phyloP scores from a whole-genome alignment of 37 sponge, comb jelly and placozoan species.

The Beroe ovata region DNA sequence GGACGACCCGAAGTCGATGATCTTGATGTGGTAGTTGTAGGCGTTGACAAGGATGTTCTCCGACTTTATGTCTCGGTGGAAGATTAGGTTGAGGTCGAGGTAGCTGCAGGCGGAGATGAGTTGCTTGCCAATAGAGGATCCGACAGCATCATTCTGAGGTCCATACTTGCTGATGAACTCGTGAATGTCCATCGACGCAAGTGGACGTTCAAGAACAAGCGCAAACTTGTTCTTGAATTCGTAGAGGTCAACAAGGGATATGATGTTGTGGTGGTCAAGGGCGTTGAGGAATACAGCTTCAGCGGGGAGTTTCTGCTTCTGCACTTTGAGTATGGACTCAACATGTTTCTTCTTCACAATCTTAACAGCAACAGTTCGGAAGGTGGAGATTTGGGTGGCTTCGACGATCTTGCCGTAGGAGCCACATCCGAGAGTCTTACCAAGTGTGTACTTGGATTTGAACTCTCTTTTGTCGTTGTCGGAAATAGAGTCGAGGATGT shows the following conservation, averaged over 20 bases:
- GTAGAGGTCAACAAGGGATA: slow-evolving; percentile 52
- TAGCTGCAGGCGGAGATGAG: slow-evolving; percentile 23
- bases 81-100: slow-evolving; percentile 63
- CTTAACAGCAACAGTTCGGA: slow-evolving; percentile 58
- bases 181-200: slow-evolving; percentile 15
- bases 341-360: slow-evolving; percentile 40
- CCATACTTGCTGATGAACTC: slow-evolving; percentile 13
- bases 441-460: slow-evolving; percentile 52
- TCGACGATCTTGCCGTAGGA: slow-evolving; percentile 60
- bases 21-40: slow-evolving; percentile 41
- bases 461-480: background rate
- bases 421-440: slow-evolving; percentile 5
- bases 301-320: slow-evolving; percentile 54
- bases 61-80: slow-evolving; percentile 60
- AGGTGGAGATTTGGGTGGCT: slow-evolving; percentile 44
- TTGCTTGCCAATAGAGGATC: slow-evolving; percentile 2
- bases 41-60: slow-evolving; percentile 62
- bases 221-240: slow-evolving; percentile 51
- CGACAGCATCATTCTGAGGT: slow-evolving; percentile 46
- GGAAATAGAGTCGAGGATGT: background rate
- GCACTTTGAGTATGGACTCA: slow-evolving; percentile 14
- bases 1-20: slow-evolving; percentile 59
- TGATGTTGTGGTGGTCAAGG: slow-evolving; percentile 66
- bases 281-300: slow-evolving; percentile 57
- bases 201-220: slow-evolving; percentile 26